Evolutionary conservation across 2,113 vertebrate species (phyloP), one percentile per base, ranked within the genome.

Genomic region (Centropus bengalensis): DNA sequence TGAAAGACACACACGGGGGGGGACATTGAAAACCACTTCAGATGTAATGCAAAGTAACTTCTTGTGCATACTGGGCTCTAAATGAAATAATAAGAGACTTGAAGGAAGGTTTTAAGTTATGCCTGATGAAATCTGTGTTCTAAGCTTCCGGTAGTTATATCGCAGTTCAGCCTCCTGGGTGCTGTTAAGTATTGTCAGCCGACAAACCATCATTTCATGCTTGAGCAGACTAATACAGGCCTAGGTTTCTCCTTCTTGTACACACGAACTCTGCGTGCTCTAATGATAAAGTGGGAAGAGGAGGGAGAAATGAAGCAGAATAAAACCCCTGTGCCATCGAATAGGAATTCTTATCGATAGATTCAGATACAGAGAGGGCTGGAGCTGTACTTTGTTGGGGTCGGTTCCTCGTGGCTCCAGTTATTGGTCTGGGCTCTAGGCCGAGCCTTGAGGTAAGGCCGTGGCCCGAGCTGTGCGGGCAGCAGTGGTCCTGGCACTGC

Each of bases 201-300:
- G 96, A 97, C 88, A 94, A 91, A 91, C 83, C 89, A 78, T 94
- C 91, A 97, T 97, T 97, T 97, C 74, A 82, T 95, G 94, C 93
- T 80, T 92, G 92, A 91, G 58, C 91, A 91, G 74, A 74, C 82
- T 94, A 79, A 93, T 77, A 93, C 20, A 96, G 91, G 67, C 85
- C 67, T 68, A 80, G 88, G 73, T 60, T 78, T 58, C 76, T 90
- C 14, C 44, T 71, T 77, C 88, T 86, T 74, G 12, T 86, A 75
- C 16, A 14, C 73, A 42, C 70, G 80, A 45, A 44, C 32, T 79
- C 24, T 68, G 33, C 47, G 78, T 66, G 20, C 62, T 56, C 12
- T 44, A 79, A 73, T 59, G 83, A 74, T 55, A 59, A 71, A 73
- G 85, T 32, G 60, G 88, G 54, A 88, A 80, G 14, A 30, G 24